Evolutionary conservation across 2,113 vertebrate genomes (phyloP).

Genomic region (Gulo gulo): DNA sequence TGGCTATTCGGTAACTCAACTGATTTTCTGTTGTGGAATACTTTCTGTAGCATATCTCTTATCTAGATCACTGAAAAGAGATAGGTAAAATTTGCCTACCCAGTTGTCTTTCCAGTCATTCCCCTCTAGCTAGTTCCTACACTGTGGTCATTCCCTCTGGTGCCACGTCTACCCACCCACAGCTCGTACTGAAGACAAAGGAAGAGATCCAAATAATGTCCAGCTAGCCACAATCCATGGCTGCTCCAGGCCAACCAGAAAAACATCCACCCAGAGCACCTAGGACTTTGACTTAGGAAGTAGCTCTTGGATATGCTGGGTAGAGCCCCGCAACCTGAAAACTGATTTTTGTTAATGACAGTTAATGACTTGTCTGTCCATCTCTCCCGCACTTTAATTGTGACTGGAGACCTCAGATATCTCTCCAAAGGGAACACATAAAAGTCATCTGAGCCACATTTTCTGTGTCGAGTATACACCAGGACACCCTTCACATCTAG

Average conservation of each 20-base stretch:
- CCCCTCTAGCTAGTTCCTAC: background rate
- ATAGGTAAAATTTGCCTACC: background rate
- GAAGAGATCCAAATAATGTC: background rate
- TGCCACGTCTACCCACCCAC: rapidly evolving
- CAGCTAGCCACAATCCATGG: background rate
- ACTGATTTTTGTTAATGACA: background rate
- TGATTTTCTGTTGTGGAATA: background rate
- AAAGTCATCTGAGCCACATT: background rate
- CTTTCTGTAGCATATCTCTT: background rate
- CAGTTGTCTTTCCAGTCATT: background rate
- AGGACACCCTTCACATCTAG: background rate
- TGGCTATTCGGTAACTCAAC: background rate
- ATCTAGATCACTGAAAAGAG: background rate
- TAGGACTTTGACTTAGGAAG: background rate
- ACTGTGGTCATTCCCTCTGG: background rate
- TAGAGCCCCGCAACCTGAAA: background rate
- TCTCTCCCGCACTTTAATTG: background rate
- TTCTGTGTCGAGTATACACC: background rate
- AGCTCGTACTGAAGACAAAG: background rate
- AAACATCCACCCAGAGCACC: background rate
- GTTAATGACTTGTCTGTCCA: background rate
- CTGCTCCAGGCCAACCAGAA: background rate
- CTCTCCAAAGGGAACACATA: background rate
- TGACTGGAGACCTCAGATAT: background rate
- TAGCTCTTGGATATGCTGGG: background rate